Evolutionary conservation across 2,113 vertebrate species (phyloP).

Genomic region (Dasyprocta punctata): DNA sequence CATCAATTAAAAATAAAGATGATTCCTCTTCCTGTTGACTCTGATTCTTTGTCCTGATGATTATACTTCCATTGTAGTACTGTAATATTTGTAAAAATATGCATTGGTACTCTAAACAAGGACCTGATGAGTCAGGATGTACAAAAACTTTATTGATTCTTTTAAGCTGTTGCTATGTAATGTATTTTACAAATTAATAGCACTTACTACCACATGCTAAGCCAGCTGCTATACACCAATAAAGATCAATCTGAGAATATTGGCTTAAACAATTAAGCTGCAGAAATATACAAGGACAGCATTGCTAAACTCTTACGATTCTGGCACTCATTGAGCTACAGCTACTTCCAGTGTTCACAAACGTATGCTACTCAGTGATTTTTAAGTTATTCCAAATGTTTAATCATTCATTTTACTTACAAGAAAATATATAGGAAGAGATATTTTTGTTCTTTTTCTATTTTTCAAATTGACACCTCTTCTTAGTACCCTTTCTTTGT

Average conservation of each 20-base stretch:
- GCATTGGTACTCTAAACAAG: slow-evolving; percentile 64
- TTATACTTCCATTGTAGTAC: neutral
- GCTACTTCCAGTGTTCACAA: slow-evolving; percentile 33
- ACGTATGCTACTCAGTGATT: neutral
- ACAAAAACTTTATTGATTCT: slow-evolving; percentile 81
- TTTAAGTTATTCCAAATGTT: slow-evolving; percentile 27
- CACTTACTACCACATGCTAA: slow-evolving; percentile 69
- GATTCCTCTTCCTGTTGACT: neutral
- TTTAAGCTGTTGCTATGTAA: slow-evolving; percentile 69
- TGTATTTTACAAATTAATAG: slow-evolving; percentile 76
- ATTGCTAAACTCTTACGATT: slow-evolving; percentile 29
- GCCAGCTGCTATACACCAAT: slow-evolving; percentile 62
- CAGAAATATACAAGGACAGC: slow-evolving; percentile 66
- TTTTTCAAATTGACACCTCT: neutral
- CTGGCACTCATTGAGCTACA: neutral
- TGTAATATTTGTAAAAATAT: slow-evolving; percentile 78
- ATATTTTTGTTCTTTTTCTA: neutral
- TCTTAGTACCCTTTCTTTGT: neutral
- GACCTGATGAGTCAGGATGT: slow-evolving; percentile 70
- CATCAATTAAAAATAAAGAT: neutral
- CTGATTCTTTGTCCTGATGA: neutral
- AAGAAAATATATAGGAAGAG: neutral
- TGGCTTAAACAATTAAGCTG: slow-evolving; percentile 64
- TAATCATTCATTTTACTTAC: neutral
- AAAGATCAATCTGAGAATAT: slow-evolving; percentile 79